Conservation (phyloP, 1,140 invertebrate species). For the Bombus haemorrhoidalis region DNA sequence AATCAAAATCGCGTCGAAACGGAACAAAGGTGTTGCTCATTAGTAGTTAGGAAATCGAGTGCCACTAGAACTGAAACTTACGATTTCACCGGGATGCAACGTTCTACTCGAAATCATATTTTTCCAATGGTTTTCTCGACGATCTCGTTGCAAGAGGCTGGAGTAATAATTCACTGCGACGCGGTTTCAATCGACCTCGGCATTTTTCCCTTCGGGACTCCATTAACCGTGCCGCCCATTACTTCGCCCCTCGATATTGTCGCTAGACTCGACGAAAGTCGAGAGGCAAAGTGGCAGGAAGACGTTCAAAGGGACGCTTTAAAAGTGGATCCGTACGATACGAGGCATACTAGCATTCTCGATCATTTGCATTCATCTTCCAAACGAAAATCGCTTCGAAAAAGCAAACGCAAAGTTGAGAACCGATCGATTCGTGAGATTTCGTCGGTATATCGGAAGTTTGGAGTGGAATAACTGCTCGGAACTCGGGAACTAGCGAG, state of each 20-base stretch:
- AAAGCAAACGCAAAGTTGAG: too few species aligned
- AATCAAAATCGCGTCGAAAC: not conserved
- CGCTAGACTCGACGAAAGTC: not conserved
- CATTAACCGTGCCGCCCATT: constrained; percentile 34
- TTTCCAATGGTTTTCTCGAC: not conserved
- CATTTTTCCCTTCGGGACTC: not conserved
- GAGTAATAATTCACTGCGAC: constrained; percentile 19
- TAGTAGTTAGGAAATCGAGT: constrained; percentile 18
- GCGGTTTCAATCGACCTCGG: constrained; percentile 12
- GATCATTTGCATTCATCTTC: not conserved
- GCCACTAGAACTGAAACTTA: not conserved
- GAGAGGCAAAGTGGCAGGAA: not conserved
- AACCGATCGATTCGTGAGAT: not conserved
- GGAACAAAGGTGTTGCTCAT: not conserved
- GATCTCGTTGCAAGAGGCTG: not conserved
- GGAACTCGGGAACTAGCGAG: not conserved
- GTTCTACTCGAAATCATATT: not conserved
- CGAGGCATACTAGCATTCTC: not conserved
- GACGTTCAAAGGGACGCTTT: not conserved
- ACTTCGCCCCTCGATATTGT: constrained; percentile 6
- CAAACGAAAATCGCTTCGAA: too few species aligned
- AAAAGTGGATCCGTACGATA: not conserved
- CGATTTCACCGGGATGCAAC: not conserved
- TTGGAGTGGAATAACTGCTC: not conserved
- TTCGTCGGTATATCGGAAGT: not conserved